Evolutionary conservation across 2,888 invertebrate genomes (phyloP), one percentile per base, ranked within the genome.

Genomic region (Formica aserva): DNA sequence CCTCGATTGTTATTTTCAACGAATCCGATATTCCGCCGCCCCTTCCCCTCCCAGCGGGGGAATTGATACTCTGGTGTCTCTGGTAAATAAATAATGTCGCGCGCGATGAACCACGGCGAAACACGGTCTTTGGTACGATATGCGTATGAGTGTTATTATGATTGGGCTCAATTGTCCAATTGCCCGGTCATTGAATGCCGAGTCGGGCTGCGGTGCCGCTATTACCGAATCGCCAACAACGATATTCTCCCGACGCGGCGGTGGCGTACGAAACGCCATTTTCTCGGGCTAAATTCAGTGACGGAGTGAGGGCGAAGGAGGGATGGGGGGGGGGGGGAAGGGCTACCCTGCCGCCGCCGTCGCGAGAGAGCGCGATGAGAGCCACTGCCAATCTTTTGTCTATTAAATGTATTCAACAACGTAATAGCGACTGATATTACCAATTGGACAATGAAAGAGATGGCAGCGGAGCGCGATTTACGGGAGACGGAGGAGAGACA

Each of bases 151-250:
- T 90, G 92, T 93, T 93, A 94, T 94, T 94, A 93, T 94, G 94
- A 94, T 94, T 94, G 94, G 92, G 94, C 93, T 94, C 94, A 95
- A 95, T 95, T 95, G 94, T 95, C 91, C 94, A 94, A 94, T 95
- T 95, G 94, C 85, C 90, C 91, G 92, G 93, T 94, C 94, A 92
- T 94, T 94, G 94, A 94, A 94, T 94, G 93, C 90, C 91, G 86
- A 69, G 84, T 81, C 72, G 84, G 88, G 84, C 82, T 88, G 57
- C 86, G 88, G 41, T 22, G 69, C 86, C 88, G 90, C 93, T 93
- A 92, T 93, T 93, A 92, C 91, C 92, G 88, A 92, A 88, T 81
- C 88, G 85, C 78, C 87, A 67, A 55, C 86, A 82, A 85, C 82
- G 86, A 85, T 89, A 86, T 83, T 78, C 89, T 91, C 90, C 85